Conservation (phyloP, 1,140 invertebrate genomes). For the Alviniconcha marisindica region DNA sequence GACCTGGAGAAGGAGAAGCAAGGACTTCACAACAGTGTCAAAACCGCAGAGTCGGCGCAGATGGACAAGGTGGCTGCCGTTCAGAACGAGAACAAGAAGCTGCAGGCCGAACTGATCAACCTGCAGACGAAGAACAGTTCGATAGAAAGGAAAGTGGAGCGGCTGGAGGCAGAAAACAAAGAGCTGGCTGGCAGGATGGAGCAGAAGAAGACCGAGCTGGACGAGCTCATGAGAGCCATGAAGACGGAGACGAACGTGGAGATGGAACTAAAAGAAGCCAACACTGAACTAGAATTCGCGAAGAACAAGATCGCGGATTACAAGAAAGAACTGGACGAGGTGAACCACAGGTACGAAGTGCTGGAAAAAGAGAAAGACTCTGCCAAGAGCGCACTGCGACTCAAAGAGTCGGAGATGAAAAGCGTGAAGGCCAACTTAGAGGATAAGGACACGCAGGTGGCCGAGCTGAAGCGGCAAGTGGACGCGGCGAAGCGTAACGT, state of each 20-base stretch:
- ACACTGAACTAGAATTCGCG: conserved; percentile 30
- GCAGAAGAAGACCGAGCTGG: conserved; percentile 37
- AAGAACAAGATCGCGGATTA: conserved; percentile 34
- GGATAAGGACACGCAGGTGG: conserved; percentile 37
- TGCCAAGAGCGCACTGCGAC: conserved; percentile 21
- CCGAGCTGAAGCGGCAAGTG: conserved; percentile 32
- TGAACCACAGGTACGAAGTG: conserved; percentile 29
- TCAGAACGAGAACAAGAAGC: conserved; percentile 34
- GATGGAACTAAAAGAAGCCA: conserved; percentile 29
- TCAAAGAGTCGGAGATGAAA: conserved; percentile 34
- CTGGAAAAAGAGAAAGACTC: conserved; percentile 34
- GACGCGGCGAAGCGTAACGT: conserved; percentile 29
- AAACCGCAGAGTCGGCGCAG: conserved; percentile 7
- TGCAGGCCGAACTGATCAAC: conserved; percentile 25
- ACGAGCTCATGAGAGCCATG: conserved; percentile 37
- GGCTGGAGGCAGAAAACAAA: conserved; percentile 25
- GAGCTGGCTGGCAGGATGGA: conserved; percentile 23
- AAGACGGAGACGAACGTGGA: conserved; percentile 36
- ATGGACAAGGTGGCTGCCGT: conserved; percentile 3
- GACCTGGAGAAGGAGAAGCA: conserved; percentile 37
- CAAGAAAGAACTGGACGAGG: conserved; percentile 38
- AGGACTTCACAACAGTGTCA: neutral
- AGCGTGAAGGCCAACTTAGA: conserved; percentile 31
- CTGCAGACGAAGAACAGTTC: conserved; percentile 30
- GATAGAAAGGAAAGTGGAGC: conserved; percentile 11